Percentiles rank a stretch among this genome's conserved stretches.
These are phyloP conservation scores for Odontesthes bonariensis DNA, from an alignment of 2,113 vertebrate species.

Conservation along the genomic window DNA sequence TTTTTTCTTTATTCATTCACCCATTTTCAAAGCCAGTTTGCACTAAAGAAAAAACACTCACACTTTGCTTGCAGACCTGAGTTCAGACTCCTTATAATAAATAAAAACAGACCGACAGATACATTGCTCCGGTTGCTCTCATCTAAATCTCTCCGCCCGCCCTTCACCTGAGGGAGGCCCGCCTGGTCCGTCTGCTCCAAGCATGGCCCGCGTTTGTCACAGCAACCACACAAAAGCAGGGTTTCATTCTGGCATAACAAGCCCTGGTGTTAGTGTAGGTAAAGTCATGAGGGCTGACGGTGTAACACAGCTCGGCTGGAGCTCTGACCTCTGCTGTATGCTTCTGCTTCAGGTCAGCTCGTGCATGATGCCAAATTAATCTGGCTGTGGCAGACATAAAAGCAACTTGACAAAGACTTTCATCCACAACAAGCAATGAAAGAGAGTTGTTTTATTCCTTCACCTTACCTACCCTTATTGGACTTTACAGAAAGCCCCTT, in stretches of 20 bases:
- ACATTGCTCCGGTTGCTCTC: too few species aligned
- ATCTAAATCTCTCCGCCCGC: too few species aligned
- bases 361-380: conserved; percentile 35
- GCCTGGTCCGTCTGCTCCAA: background rate
- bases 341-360: conserved; percentile 43
- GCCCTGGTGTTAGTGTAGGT: conserved; percentile 10
- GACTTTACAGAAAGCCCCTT: background rate
- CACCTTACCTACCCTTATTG: background rate
- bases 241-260: conserved; percentile 9
- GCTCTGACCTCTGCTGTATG: conserved; percentile 45
- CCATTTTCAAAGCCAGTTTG: too few species aligned
- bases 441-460: background rate
- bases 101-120: background rate
- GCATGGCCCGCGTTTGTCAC: background rate
- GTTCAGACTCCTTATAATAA: background rate
- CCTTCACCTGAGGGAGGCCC: background rate
- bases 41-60: background rate
- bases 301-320: conserved; percentile 29
- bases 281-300: conserved; percentile 10
- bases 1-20: too few species aligned
- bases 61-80: background rate
- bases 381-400: background rate
- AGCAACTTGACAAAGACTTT: too few species aligned
- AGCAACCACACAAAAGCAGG: too few species aligned
- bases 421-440: background rate